These are phyloP conservation scores for Ormyrus thymus DNA, from an alignment of 2,888 invertebrate genomes.

Conservation along the genomic window DNA sequence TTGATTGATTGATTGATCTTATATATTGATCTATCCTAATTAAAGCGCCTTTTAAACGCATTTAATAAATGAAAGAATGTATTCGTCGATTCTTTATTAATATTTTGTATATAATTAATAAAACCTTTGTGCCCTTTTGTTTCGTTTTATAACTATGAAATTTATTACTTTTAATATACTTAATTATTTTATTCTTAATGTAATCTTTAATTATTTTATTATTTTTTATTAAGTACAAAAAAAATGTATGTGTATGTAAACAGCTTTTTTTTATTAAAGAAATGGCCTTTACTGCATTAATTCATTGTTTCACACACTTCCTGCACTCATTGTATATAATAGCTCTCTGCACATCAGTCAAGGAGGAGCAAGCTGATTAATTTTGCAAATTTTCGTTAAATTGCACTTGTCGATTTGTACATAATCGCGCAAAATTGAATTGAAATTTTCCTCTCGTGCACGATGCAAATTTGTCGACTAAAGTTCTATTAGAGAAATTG, in stretches of 20 bases:
- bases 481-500: slow-evolving; percentile 1
- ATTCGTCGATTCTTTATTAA: slow-evolving; percentile 63
- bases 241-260: slow-evolving; percentile 63
- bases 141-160: neutral
- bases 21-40: too few relatives aligned
- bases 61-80: slow-evolving; percentile 37
- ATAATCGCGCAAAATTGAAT: slow-evolving; percentile 50
- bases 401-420: slow-evolving; percentile 58
- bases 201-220: slow-evolving; percentile 34
- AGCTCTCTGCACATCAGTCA: slow-evolving; percentile 44
- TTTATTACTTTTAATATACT: slow-evolving; percentile 40
- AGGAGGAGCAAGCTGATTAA: slow-evolving; percentile 8
- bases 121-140: too few relatives aligned
- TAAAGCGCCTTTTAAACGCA: slow-evolving; percentile 33
- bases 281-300: slow-evolving; percentile 48
- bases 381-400: slow-evolving; percentile 26
- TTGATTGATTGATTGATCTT: too few relatives aligned
- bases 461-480: slow-evolving; percentile 19
- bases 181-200: slow-evolving; percentile 40
- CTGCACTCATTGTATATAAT: slow-evolving; percentile 43
- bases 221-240: slow-evolving; percentile 62
- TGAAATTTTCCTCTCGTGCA: slow-evolving; percentile 10
- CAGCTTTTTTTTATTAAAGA: slow-evolving; percentile 56
- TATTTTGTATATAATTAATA: slow-evolving; percentile 66
- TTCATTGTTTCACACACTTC: slow-evolving; percentile 55